A percentile compares a stretch with the other conserved stretches of the same genome.
Conservation (phyloP, 2,888 invertebrate species). For the Flexamia atlantica region DNA sequence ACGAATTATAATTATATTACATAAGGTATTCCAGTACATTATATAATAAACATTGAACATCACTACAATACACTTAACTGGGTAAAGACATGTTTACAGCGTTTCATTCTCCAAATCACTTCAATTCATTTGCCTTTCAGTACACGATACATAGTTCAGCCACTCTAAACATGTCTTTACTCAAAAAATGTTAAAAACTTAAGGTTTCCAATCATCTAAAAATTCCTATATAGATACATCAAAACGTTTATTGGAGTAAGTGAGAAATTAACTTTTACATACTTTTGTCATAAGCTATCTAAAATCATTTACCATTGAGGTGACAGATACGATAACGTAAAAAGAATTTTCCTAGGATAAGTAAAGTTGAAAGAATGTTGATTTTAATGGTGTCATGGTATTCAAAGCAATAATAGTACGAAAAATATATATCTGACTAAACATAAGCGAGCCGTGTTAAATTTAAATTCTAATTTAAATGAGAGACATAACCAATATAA, state of each 20-base stretch:
- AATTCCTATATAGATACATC: neutral
- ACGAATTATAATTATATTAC: slow-evolving; percentile 23
- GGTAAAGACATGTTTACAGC: neutral
- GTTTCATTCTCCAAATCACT: neutral
- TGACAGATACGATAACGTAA: no score
- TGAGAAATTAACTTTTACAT: no score
- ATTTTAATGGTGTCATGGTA: no score
- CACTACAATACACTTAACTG: neutral
- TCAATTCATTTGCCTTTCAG: neutral
- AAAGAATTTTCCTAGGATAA: no score
- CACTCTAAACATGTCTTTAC: neutral
- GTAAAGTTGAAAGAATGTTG: no score
- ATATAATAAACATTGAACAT: neutral
- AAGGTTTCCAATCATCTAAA: neutral
- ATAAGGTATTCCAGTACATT: neutral
- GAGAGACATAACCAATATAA: no score
- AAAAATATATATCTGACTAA: no score
- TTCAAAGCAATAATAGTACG: no score
- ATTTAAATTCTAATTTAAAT: no score
- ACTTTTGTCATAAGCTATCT: no score
- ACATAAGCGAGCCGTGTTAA: no score
- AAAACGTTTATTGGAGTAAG: neutral
- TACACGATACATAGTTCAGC: neutral
- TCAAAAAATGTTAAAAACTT: neutral
- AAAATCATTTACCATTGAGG: no score